Evolutionary conservation across 2,113 vertebrate genomes (phyloP).

Genomic region (Malurus alboscapulatus): DNA sequence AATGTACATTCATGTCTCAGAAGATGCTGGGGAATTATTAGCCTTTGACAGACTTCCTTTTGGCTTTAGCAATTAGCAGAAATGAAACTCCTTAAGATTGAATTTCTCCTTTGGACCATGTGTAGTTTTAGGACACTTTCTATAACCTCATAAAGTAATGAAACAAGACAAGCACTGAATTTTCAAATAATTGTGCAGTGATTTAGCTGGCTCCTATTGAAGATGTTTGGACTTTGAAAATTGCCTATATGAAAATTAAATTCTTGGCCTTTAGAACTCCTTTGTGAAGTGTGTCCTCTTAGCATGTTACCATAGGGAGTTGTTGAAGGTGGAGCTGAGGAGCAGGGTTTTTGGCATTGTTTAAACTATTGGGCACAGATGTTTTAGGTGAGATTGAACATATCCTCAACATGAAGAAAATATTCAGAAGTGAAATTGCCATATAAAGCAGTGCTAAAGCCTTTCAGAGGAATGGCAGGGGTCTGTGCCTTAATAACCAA

Average conservation of each 20-base stretch:
- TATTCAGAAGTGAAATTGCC: not conserved
- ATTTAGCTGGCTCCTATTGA: not conserved
- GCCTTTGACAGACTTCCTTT: not conserved
- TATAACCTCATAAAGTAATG: not conserved
- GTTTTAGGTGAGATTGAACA: not conserved
- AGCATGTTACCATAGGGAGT: not conserved
- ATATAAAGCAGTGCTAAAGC: not conserved
- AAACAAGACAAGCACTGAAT: not conserved
- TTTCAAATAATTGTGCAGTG: not conserved
- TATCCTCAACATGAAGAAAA: not conserved
- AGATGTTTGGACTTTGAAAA: not conserved
- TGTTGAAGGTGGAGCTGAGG: not conserved
- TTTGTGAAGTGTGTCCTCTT: not conserved
- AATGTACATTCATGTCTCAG: not conserved
- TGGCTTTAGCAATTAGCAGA: conserved; percentile 9
- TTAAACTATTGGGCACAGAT: not conserved
- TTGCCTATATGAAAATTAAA: not conserved
- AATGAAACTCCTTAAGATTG: not conserved
- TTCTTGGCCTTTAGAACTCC: not conserved
- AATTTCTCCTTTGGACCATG: not conserved
- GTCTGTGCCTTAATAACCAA: not conserved
- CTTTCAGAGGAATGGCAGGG: not conserved
- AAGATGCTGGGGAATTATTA: not conserved
- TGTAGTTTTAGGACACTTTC: not conserved
- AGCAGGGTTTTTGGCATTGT: not conserved